phyloP scores from a whole-genome alignment of 2,113 vertebrate species.

The Channa argus region DNA sequence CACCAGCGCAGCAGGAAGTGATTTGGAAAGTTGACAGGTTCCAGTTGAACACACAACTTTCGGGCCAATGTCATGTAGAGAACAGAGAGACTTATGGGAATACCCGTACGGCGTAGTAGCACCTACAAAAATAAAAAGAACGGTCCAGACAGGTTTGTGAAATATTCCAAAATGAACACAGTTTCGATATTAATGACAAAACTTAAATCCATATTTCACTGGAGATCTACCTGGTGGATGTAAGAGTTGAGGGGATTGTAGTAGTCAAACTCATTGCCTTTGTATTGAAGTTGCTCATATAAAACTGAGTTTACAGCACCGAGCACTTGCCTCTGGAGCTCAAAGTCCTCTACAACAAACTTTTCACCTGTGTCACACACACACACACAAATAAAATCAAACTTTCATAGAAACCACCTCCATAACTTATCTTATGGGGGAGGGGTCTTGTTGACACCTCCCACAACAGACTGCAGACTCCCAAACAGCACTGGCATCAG shows the following conservation, averaged over 20 bases:
- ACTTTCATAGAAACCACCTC: not conserved
- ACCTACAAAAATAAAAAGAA: constrained; percentile 82
- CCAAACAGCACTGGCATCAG: too few species aligned
- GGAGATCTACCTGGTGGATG: constrained; percentile 90
- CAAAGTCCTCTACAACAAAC: constrained; percentile 86
- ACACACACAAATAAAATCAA: constrained; percentile 1
- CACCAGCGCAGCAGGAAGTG: constrained; percentile 97
- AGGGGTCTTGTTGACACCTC: too few species aligned
- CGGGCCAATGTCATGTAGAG: constrained; percentile 93
- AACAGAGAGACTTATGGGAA: constrained; percentile 97
- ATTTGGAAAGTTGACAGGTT: constrained; percentile 97
- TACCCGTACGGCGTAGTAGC: constrained; percentile 91
- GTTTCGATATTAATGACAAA: not conserved
- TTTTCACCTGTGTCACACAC: constrained; percentile 70
- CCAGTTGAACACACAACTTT: constrained; percentile 90
- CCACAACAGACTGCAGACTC: too few species aligned
- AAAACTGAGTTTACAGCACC: constrained; percentile 93
- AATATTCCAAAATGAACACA: not conserved
- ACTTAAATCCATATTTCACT: not conserved
- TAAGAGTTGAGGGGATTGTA: constrained; percentile 98
- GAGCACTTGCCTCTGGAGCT: constrained; percentile 93
- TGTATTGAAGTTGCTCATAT: constrained; percentile 95
- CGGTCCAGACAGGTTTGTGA: not conserved
- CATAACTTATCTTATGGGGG: too few species aligned
- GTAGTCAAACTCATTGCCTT: constrained; percentile 95